Evolutionary conservation across 92 coral and sea anemone species (phyloP), one percentile per base, ranked within the genome.

Genomic region (Actinernus sp.): DNA sequence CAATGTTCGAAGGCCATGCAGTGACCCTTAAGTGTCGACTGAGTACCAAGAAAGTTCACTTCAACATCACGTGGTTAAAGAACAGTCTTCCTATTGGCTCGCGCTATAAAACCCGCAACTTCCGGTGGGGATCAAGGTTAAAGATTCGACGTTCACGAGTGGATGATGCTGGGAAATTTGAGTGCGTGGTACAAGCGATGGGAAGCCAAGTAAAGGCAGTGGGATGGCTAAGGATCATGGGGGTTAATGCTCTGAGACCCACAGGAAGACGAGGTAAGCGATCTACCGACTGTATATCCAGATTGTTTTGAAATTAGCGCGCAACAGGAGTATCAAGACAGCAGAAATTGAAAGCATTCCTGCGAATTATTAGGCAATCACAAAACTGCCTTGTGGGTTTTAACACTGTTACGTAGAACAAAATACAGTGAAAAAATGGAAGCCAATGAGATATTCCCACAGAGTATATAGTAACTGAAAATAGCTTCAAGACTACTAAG

Each of bases 21-120:
- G 97, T 95, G 23, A 89, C 73, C 18, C 61, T 95, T 26, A 95
- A 91, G 58, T 95, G 99, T 60, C 73, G 94, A 26, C 63, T 91
- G 45, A 83, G 67, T 55, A 19, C 74, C 41, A 95, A 85, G 65
- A 59, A 85, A 39, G 14, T 95, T 28, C 69, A 48, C 39, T 60
- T 64, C 36, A 88, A 74, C 27, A 78, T 95, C 80, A 87, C 97
- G 58, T 95, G 99, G 99, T 67, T 31, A 44, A 95, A 95, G 65
- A 95, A 91, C 52, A 90, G 88, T 1, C 39, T 20, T 26, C 65
- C 68, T 10, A 88, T 95, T 51, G 68, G 58, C 31, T 60, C 58
- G 11, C 75, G 72, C 5, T 79, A 77, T 57, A 73, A 72, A 27
- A 55, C 50, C 58, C 84, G 69, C 82, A 80, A 83, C 6, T 76